A percentile compares a stretch with the other conserved stretches of the same genome.
phyloP scores from a whole-genome alignment of 2,113 vertebrate species.

The Pseudonaja textilis region DNA sequence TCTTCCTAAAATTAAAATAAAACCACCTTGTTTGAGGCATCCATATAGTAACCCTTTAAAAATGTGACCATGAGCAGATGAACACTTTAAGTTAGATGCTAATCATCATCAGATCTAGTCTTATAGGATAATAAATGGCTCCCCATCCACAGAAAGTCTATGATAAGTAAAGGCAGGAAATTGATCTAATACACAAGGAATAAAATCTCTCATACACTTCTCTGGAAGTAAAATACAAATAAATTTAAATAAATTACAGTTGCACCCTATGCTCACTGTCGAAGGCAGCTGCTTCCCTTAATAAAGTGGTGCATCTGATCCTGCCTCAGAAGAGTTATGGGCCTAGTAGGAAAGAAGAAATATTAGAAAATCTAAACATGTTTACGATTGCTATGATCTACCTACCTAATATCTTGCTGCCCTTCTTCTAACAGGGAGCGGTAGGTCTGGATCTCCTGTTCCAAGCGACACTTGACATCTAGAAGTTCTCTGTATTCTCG shows the following conservation, averaged over 20 bases:
- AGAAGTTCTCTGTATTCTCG: conserved; percentile 74
- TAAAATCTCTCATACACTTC: neutral
- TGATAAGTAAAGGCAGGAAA: neutral
- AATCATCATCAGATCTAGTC: neutral
- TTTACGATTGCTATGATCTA: neutral
- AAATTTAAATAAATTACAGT: neutral
- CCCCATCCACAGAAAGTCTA: neutral
- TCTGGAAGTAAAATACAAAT: neutral
- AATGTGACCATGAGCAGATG: neutral
- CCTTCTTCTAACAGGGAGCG: conserved; percentile 75
- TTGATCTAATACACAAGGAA: neutral
- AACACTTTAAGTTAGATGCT: neutral
- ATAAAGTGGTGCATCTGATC: neutral
- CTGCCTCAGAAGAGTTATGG: neutral
- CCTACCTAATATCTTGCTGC: conserved; percentile 65
- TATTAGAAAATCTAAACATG: too few relatives aligned
- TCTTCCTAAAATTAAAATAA: neutral
- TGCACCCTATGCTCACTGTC: too few relatives aligned
- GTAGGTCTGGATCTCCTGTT: conserved; percentile 85
- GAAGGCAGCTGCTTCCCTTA: neutral
- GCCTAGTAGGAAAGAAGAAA: neutral
- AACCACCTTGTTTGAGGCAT: neutral
- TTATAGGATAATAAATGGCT: neutral
- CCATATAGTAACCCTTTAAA: neutral
- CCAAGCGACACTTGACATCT: conserved; percentile 80